phyloP scores from a whole-genome alignment of 2,888 invertebrate genomes.

The Cataglyphis albicans region DNA sequence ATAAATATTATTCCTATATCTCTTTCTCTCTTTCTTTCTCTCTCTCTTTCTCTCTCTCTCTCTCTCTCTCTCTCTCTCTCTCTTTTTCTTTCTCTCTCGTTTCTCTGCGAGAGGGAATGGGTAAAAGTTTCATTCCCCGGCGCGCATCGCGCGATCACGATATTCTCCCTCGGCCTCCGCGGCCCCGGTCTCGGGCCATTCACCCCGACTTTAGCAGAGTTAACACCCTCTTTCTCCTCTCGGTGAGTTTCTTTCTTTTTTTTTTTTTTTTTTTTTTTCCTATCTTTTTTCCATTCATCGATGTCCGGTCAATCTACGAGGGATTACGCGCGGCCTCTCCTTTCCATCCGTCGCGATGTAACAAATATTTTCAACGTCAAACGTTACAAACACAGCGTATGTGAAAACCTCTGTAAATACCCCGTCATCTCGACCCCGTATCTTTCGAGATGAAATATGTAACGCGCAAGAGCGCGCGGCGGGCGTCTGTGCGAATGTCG shows the following conservation, averaged over 20 bases:
- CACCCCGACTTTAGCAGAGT: slow-evolving; percentile 47
- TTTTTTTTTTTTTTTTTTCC: slow-evolving; percentile 18
- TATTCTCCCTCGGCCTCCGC: slow-evolving; percentile 54
- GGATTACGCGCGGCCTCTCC: slow-evolving; percentile 11
- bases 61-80: neutral
- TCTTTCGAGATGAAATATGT: slow-evolving; percentile 35
- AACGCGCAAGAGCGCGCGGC: neutral
- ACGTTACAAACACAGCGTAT: neutral
- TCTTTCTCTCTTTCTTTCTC: neutral
- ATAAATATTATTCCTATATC: slow-evolving; percentile 44
- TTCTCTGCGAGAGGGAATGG: neutral
- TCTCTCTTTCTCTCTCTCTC: neutral
- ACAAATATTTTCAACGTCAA: slow-evolving; percentile 35
- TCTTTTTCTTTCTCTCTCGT: neutral
- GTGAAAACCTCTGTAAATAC: slow-evolving; percentile 7
- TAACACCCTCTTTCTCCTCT: slow-evolving; percentile 46
- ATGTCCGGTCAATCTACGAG: slow-evolving; percentile 46
- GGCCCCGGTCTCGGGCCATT: slow-evolving; percentile 44
- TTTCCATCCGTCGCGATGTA: neutral
- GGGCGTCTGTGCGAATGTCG: neutral
- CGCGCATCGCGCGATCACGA: slow-evolving; percentile 57
- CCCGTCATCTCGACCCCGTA: slow-evolving; percentile 17
- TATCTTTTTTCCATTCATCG: slow-evolving; percentile 20
- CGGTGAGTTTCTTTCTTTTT: slow-evolving; percentile 11
- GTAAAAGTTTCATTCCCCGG: slow-evolving; percentile 42